Base-by-base conservation (phyloP, 2,888 invertebrate species). In the Stenodera caucasica region DNA sequence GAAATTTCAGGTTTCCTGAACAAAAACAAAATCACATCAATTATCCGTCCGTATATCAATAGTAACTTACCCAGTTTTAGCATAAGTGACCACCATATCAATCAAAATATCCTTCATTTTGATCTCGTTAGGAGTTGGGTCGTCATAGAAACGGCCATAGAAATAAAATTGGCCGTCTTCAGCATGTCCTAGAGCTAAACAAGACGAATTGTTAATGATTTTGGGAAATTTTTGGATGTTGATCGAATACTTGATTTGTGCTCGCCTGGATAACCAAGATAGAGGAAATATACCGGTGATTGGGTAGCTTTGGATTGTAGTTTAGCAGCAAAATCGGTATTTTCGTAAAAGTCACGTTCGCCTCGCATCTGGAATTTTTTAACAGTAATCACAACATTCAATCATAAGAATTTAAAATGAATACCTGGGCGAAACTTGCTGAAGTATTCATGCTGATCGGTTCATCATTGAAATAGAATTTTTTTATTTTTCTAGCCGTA, bases 231-330 rank as follows among this genome's bases (percentile, higher is more conserved):
- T n/a, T 40, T 11, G 14, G 14, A 29, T 35, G 15, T 23, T 40
- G 9, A 2, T 37, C 15, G 2, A 53, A 45, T 55, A 15, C 33
- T n/a, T 9, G 12, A 18, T 15, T 32, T 49, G 23, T 60, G 49
- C 7, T 60, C 55, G 12, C 55, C 55, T 2, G 49, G 49, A 60
- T 71, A 69, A n/a, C 77, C 74, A 0, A 84, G 83, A 21, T 84
- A 81, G 72, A 87, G 88, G 57, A 85, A 80, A 77, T 85, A 86
- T 0, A 86, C 83, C 0, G 88, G 86, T 65, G 84, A 83, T 11
- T 81, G 78, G 4, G 83, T 83, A 51, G 76, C 77, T 15, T 77
- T 70, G 0, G 86, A 84, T 71, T 86, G 86, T 40, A 85, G 67
- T 65, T 82, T 82, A 0, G 86, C 83, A 15, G 85, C 79, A 55